phyloP scores from a whole-genome alignment of 2,888 invertebrate genomes.

The Theretra japonica region DNA sequence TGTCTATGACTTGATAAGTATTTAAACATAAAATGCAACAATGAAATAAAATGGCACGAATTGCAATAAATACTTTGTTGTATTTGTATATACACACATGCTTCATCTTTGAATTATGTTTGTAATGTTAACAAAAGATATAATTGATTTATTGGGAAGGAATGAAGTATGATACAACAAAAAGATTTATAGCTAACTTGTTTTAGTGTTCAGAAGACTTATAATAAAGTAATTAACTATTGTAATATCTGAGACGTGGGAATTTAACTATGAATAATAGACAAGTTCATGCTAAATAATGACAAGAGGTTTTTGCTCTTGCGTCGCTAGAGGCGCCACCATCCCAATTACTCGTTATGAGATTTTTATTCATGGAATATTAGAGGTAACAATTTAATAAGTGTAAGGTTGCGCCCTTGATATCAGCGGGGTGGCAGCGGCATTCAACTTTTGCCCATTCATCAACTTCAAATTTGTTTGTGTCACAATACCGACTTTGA shows the following conservation, averaged over 20 bases:
- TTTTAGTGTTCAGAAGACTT: background rate
- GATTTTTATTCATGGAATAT: no score
- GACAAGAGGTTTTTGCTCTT: background rate
- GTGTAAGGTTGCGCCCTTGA: no score
- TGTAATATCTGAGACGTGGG: background rate
- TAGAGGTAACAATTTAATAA: no score
- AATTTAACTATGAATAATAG: background rate
- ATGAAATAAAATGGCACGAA: background rate
- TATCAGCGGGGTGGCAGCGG: no score
- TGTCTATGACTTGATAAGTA: background rate
- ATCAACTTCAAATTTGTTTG: no score
- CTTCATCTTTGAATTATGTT: background rate
- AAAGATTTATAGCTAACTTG: background rate
- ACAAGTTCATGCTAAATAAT: background rate
- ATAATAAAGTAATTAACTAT: background rate
- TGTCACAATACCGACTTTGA: no score
- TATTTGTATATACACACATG: background rate
- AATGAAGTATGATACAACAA: no score
- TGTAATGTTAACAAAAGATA: background rate
- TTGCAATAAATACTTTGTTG: background rate
- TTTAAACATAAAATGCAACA: background rate
- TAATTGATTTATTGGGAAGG: no score
- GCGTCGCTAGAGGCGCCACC: background rate
- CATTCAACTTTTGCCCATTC: no score
- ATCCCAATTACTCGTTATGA: background rate